Conservation (phyloP, 64 coral and sea anemone genomes). For the Actinia tenebrosa region DNA sequence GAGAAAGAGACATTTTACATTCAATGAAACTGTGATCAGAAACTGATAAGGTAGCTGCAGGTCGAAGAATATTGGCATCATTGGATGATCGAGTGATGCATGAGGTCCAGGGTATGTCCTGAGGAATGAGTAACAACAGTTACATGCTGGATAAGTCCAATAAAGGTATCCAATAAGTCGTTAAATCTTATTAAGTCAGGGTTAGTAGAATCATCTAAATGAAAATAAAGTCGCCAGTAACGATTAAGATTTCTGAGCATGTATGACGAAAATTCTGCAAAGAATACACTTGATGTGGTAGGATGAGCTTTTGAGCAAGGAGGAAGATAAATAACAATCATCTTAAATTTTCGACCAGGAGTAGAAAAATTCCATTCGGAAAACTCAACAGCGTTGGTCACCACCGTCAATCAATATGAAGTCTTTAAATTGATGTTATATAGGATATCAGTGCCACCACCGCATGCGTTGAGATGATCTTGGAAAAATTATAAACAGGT, state of each 20-base stretch:
- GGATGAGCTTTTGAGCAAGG: slow-evolving; percentile 15
- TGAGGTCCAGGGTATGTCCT: slow-evolving; percentile 39
- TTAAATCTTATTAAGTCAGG: slow-evolving; percentile 9
- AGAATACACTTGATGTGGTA: slow-evolving; percentile 20
- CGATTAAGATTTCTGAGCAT: slow-evolving; percentile 11
- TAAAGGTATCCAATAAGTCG: slow-evolving; percentile 38
- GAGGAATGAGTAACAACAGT: slow-evolving; percentile 38
- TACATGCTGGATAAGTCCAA: no score
- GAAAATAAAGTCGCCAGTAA: slow-evolving; percentile 27
- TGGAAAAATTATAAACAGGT: no score
- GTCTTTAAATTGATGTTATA: no score
- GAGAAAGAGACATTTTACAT: neutral
- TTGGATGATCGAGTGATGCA: slow-evolving; percentile 32
- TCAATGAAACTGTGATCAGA: slow-evolving; percentile 28
- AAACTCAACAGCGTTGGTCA: no score
- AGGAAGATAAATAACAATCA: slow-evolving; percentile 9
- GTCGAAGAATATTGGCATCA: neutral
- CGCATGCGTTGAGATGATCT: no score
- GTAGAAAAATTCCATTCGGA: slow-evolving; percentile 4
- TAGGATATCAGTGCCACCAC: no score
- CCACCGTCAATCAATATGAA: no score
- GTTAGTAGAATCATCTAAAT: slow-evolving; percentile 12
- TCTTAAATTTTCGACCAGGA: neutral
- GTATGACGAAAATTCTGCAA: slow-evolving; percentile 11
- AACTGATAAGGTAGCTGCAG: neutral